A percentile compares a stretch with the other conserved stretches of the same genome.
Conservation (phyloP, 1,140 invertebrate species). For the Cyclina sinensis region DNA sequence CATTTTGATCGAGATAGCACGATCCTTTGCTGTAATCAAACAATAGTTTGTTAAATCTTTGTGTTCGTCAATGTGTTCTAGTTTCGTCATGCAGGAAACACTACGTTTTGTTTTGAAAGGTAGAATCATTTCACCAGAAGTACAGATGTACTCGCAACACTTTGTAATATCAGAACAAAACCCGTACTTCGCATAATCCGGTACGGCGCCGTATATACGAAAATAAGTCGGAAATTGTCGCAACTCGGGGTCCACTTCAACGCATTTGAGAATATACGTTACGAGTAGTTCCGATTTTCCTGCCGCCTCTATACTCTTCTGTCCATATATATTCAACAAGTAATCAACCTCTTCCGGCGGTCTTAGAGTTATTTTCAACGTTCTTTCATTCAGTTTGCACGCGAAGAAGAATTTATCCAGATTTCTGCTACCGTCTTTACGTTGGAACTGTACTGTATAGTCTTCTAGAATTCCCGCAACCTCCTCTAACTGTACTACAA, state of each 20-base stretch:
- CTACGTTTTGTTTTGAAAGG: constrained; percentile 54
- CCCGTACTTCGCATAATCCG: constrained; percentile 55
- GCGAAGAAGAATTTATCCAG: constrained; percentile 52
- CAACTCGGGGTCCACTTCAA: background rate
- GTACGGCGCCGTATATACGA: constrained; percentile 55
- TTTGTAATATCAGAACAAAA: constrained; percentile 65
- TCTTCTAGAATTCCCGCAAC: constrained; percentile 49
- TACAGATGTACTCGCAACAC: constrained; percentile 39
- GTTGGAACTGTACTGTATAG: constrained; percentile 57
- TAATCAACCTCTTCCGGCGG: constrained; percentile 62
- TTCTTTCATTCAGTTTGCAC: constrained; percentile 49
- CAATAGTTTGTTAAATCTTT: constrained; percentile 54
- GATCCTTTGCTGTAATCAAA: constrained; percentile 51
- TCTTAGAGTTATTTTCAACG: constrained; percentile 40
- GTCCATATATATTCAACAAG: constrained; percentile 50
- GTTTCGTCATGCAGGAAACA: constrained; percentile 50
- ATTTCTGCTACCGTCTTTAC: constrained; percentile 62
- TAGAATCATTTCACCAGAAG: constrained; percentile 61
- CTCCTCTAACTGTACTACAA: constrained; percentile 52
- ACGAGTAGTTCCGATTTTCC: constrained; percentile 57
- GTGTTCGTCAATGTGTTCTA: constrained; percentile 52
- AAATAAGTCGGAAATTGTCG: constrained; percentile 58
- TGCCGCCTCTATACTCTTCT: constrained; percentile 40
- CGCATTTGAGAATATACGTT: constrained; percentile 59
- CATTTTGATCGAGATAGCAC: constrained; percentile 56